phyloP scores from a whole-genome alignment of 2,113 vertebrate species.

The Lophochroa leadbeateri region DNA sequence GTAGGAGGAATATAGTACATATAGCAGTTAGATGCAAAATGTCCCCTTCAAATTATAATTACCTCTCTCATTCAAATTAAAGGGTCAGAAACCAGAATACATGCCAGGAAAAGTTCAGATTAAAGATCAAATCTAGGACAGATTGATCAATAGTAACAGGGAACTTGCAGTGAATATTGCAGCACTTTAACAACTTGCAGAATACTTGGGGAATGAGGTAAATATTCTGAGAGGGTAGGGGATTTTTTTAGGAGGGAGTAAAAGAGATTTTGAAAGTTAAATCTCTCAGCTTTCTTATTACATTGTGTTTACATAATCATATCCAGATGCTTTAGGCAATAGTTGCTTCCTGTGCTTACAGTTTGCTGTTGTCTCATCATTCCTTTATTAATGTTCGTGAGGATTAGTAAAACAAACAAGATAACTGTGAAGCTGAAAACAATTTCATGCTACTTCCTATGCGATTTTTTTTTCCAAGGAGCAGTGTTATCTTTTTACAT shows the following conservation, averaged over 20 bases:
- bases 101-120: not conserved
- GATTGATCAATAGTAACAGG: not conserved
- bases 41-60: not conserved
- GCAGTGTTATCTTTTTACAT: not conserved
- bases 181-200: not conserved
- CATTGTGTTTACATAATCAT: slow-evolving; percentile 55
- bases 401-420: slow-evolving; percentile 62
- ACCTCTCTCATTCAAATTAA: not conserved
- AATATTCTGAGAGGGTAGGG: not conserved
- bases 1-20: not conserved
- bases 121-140: not conserved
- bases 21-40: not conserved
- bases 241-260: not conserved
- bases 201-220: not conserved
- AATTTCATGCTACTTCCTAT: slow-evolving; percentile 37
- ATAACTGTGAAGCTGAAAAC: slow-evolving; percentile 53
- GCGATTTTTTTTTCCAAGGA: slow-evolving; percentile 37
- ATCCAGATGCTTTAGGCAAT: slow-evolving; percentile 66
- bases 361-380: slow-evolving; percentile 51
- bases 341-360: slow-evolving; percentile 58
- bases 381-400: slow-evolving; percentile 60
- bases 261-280: slow-evolving; percentile 44
- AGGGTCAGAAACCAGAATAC: not conserved
- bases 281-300: slow-evolving; percentile 47
- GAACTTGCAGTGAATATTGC: not conserved